These are phyloP conservation scores for Dromas ardeola DNA, from an alignment of 2,113 vertebrate species.

Conservation along the genomic window DNA sequence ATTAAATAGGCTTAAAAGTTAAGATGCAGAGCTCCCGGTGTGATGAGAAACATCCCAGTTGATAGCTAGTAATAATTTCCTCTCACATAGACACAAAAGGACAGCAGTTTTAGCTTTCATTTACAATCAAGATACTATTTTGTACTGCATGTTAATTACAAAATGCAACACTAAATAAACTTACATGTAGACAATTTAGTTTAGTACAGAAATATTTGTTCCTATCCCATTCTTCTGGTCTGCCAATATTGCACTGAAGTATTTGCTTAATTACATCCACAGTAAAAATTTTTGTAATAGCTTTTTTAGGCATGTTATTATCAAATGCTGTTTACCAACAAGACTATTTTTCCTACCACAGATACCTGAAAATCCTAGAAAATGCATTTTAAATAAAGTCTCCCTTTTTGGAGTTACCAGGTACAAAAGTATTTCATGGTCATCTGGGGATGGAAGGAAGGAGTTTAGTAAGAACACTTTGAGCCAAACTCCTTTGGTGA, in stretches of 20 bases:
- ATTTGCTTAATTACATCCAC: background rate
- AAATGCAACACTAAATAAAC: background rate
- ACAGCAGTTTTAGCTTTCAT: background rate
- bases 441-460: background rate
- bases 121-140: background rate
- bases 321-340: background rate
- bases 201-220: background rate
- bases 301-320: background rate
- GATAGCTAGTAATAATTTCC: background rate
- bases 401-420: background rate
- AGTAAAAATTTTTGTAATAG: background rate
- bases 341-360: background rate
- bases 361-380: background rate
- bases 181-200: background rate
- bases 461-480: background rate
- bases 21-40: background rate
- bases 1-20: background rate
- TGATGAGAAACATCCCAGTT: background rate
- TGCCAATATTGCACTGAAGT: background rate
- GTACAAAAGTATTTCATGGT: background rate
- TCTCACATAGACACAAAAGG: background rate
- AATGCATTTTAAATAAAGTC: background rate
- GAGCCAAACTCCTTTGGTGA: background rate
- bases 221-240: background rate
- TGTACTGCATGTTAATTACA: background rate